phyloP scores from a whole-genome alignment of 37 sponge, comb jelly and placozoan species.

The Tethya wilhelma region DNA sequence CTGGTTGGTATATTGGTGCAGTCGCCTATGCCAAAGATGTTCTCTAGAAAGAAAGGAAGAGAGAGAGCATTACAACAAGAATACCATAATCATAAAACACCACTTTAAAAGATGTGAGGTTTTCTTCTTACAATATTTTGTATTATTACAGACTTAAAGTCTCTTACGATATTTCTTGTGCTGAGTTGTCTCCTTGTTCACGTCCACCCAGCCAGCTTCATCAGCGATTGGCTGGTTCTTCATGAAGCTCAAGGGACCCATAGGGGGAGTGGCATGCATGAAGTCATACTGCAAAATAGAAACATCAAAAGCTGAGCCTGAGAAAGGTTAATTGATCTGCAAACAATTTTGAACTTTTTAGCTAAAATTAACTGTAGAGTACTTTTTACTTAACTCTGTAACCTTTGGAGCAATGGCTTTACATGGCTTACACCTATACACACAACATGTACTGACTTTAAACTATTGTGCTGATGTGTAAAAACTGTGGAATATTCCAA shows the following conservation, averaged over 20 bases:
- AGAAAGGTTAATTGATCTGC: too few relatives aligned
- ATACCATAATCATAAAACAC: neutral
- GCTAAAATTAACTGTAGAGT: conserved; percentile 49
- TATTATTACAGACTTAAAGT: neutral
- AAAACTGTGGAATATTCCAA: too few relatives aligned
- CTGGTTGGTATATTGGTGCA: conserved; percentile 89
- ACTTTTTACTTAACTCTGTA: conserved; percentile 58
- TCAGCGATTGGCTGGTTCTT: conserved; percentile 73
- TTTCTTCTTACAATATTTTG: neutral
- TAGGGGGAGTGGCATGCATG: conserved; percentile 87
- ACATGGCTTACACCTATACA: conserved; percentile 85
- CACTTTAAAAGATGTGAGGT: neutral
- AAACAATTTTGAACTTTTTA: too few relatives aligned
- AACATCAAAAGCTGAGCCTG: too few relatives aligned
- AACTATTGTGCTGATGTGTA: too few relatives aligned
- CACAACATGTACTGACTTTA: too few relatives aligned
- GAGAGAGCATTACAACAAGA: neutral
- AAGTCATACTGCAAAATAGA: conserved; percentile 73
- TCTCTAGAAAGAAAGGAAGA: conserved; percentile 14
- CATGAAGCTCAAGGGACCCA: conserved; percentile 80
- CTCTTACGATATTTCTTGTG: conserved; percentile 69
- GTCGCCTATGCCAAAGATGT: conserved; percentile 92
- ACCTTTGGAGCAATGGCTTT: conserved; percentile 71
- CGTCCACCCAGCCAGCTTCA: conserved; percentile 86
- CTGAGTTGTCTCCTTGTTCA: conserved; percentile 82